phyloP scores from a whole-genome alignment of 2,113 vertebrate species.

The Procavia capensis region DNA sequence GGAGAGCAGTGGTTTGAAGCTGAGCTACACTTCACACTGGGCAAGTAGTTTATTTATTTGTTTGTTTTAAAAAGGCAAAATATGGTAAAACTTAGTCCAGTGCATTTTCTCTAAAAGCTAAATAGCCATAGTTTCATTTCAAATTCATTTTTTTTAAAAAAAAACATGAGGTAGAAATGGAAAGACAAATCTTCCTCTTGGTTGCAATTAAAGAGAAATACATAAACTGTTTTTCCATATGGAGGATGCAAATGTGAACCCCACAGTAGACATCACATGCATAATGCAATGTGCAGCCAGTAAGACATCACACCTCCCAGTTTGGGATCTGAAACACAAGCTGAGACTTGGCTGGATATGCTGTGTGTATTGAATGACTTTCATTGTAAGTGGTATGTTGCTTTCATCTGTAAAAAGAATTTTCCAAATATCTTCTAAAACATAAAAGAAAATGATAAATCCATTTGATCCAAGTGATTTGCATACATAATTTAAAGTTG shows the following conservation, averaged over 20 bases:
- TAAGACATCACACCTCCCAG: slow-evolving; percentile 42
- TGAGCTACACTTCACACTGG: background rate
- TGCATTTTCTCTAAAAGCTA: background rate
- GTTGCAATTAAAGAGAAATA: background rate
- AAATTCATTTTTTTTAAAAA: slow-evolving; percentile 29
- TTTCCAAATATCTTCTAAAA: slow-evolving; percentile 44
- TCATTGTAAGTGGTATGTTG: background rate
- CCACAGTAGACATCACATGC: background rate
- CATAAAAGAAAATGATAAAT: slow-evolving; percentile 22
- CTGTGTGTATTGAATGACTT: background rate
- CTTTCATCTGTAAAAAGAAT: slow-evolving; percentile 21
- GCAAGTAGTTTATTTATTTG: background rate
- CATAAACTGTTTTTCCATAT: slow-evolving; percentile 25
- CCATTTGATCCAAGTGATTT: slow-evolving; percentile 13
- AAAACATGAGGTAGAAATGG: background rate
- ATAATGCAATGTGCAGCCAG: background rate
- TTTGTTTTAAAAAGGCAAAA: background rate
- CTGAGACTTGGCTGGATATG: background rate
- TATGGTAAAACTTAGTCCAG: background rate
- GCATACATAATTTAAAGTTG: slow-evolving; percentile 50
- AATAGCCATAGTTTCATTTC: background rate
- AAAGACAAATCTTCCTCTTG: background rate
- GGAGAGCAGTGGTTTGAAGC: background rate
- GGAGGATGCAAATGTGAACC: background rate
- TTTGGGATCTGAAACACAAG: background rate